Percentiles rank a stretch among this genome's conserved stretches.
phyloP scores from a whole-genome alignment of 2,888 invertebrate genomes.

The Andrena chrysosceles region DNA sequence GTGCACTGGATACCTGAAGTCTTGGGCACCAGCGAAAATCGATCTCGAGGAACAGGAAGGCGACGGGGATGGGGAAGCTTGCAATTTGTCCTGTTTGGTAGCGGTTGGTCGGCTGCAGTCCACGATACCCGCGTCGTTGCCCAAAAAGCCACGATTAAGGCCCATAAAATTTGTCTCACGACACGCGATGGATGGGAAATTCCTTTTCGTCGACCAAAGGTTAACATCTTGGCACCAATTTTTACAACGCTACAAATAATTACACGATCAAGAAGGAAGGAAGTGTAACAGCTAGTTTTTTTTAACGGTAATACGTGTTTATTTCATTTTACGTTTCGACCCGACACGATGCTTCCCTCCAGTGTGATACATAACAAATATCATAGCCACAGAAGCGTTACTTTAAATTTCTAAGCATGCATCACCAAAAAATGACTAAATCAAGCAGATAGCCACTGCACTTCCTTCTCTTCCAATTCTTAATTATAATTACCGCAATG shows the following conservation, averaged over 20 bases:
- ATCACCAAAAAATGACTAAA: too few relatives aligned
- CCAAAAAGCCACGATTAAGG: constrained; percentile 86
- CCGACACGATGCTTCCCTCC: neutral
- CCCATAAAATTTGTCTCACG: constrained; percentile 93
- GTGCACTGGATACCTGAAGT: constrained; percentile 96
- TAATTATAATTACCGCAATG: too few relatives aligned
- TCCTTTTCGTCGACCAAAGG: constrained; percentile 97
- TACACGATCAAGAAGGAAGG: neutral
- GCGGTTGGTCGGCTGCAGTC: constrained; percentile 93
- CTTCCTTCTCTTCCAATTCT: too few relatives aligned
- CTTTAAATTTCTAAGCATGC: too few relatives aligned
- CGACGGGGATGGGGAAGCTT: constrained; percentile 87
- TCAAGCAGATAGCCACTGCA: too few relatives aligned
- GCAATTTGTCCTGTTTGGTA: constrained; percentile 94
- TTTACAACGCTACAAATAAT: neutral
- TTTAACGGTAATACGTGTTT: neutral
- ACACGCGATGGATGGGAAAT: constrained; percentile 96
- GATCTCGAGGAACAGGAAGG: constrained; percentile 89
- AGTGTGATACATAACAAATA: too few relatives aligned
- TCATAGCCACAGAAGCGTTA: too few relatives aligned
- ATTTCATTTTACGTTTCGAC: neutral
- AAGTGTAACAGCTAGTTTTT: constrained; percentile 3
- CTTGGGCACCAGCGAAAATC: constrained; percentile 94
- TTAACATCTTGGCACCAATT: constrained; percentile 79
- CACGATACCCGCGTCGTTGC: constrained; percentile 76